Conservation (phyloP, 2,888 invertebrate species). For the Vesta saturnalis region DNA sequence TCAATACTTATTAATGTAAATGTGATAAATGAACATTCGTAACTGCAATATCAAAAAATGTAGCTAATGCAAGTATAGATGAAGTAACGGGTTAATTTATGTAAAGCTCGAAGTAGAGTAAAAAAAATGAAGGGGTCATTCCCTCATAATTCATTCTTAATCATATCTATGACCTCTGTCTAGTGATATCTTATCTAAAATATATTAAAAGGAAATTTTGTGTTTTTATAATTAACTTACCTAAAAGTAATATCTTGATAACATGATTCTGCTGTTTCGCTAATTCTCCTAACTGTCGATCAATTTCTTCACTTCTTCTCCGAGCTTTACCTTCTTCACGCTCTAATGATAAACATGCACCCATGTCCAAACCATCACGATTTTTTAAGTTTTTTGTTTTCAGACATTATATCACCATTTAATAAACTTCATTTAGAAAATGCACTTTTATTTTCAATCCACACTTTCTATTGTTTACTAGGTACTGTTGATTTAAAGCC, state of each 20-base stretch:
- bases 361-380: constrained; percentile 64
- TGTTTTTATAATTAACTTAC: constrained; percentile 59
- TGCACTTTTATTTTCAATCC: neutral
- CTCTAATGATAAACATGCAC: constrained; percentile 71
- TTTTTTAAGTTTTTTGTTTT: constrained; percentile 3
- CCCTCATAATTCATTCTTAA: no score
- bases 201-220: neutral
- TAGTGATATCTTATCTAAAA: no score
- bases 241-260: constrained; percentile 70
- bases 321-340: constrained; percentile 69
- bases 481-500: constrained; percentile 11
- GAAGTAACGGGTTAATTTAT: no score
- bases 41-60: no score
- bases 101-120: no score
- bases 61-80: no score
- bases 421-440: neutral
- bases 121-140: no score
- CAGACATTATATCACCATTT: neutral
- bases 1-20: no score
- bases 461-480: constrained; percentile 8
- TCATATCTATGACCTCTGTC: no score
- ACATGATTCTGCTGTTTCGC: constrained; percentile 70
- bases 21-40: no score
- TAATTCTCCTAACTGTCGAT: constrained; percentile 67
- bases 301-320: constrained; percentile 70